Conservation (phyloP, 2,797 vertebrate genomes). For the Xenops minutus region DNA sequence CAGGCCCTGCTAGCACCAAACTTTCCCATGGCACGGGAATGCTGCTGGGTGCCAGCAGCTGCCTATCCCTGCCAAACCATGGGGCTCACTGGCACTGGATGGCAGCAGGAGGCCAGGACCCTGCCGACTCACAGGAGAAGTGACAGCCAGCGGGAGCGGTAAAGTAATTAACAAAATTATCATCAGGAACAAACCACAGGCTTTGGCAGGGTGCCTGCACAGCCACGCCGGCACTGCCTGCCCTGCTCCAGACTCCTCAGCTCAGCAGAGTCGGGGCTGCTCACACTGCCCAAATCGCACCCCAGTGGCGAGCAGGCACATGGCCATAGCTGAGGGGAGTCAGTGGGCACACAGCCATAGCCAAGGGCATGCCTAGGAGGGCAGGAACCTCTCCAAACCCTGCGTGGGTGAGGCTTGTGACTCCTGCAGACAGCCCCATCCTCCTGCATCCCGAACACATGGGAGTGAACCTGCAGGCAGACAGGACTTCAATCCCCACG, state of each 20-base stretch:
- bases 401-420: not conserved
- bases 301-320: accelerated
- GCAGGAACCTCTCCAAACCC: not conserved
- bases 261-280: not conserved
- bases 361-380: accelerated
- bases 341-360: accelerated
- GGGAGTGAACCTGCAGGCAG: not conserved
- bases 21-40: accelerated
- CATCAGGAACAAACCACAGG: not conserved
- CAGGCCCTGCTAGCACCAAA: accelerated
- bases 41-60: accelerated
- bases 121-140: not conserved
- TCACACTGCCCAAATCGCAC: accelerated
- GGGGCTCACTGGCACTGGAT: accelerated
- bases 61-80: accelerated
- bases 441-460: not conserved
- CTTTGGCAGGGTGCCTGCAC: not conserved
- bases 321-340: accelerated
- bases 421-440: not conserved
- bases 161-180: not conserved
- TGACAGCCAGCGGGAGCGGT: accelerated
- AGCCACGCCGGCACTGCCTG: not conserved
- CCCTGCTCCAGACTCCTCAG: not conserved
- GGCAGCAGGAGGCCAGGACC: accelerated
- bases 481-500: not conserved